A percentile compares a stretch with the other conserved stretches of the same genome.
Evolutionary conservation across 2,888 invertebrate genomes (phyloP).

Genomic region (Drosophila leonis): DNA sequence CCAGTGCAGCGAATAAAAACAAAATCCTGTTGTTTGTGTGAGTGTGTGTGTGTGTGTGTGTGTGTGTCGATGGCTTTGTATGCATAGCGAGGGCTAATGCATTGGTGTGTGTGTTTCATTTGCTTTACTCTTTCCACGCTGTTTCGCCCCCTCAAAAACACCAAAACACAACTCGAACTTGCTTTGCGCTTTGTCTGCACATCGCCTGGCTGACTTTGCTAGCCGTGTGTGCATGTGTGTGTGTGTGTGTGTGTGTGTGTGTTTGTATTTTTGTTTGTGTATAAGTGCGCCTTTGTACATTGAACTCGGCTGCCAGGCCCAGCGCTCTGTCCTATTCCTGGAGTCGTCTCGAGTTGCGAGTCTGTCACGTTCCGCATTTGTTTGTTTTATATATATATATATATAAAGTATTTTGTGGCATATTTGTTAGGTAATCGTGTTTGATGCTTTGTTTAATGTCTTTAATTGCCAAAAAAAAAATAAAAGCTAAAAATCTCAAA

Average conservation of each 20-base stretch:
- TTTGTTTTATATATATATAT: background rate
- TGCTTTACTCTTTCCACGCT: conserved; percentile 55
- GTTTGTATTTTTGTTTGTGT: conserved; percentile 24
- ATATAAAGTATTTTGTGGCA: background rate
- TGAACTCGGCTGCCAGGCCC: conserved; percentile 58
- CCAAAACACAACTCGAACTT: conserved; percentile 77
- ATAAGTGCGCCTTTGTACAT: conserved; percentile 64
- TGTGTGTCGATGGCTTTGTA: conserved; percentile 56
- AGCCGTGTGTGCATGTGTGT: conserved; percentile 11
- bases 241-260: conserved; percentile 16
- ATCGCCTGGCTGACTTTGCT: conserved; percentile 57
- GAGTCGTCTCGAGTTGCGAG: conserved; percentile 44
- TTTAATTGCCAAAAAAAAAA: background rate
- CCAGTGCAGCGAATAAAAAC: conserved; percentile 48
- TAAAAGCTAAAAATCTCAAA: too few species aligned
- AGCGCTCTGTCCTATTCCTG: conserved; percentile 52
- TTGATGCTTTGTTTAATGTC: background rate
- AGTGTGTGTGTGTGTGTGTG: conserved; percentile 48
- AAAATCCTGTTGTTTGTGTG: conserved; percentile 69
- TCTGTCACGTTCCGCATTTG: conserved; percentile 47
- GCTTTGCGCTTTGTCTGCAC: conserved; percentile 71
- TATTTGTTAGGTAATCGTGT: conserved; percentile 2
- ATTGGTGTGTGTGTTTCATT: conserved; percentile 61
- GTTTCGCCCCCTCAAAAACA: conserved; percentile 65
- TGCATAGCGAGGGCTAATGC: conserved; percentile 26